phyloP scores from a whole-genome alignment of 2,113 vertebrate species.

The Nycticebus coucang region DNA sequence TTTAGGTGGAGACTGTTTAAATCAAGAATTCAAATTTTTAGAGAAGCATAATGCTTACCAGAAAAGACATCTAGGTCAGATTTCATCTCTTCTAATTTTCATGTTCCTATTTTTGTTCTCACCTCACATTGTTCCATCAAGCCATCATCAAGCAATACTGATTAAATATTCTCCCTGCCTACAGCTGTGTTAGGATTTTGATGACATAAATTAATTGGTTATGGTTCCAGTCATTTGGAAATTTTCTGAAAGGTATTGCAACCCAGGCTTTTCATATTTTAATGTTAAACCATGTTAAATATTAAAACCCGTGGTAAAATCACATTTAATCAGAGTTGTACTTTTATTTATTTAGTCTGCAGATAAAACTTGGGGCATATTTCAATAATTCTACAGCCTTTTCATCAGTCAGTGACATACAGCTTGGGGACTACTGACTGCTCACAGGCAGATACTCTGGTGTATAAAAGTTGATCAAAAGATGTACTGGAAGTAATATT shows the following conservation, averaged over 20 bases:
- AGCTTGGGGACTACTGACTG: neutral
- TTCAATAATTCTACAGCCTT: neutral
- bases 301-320: slow-evolving; percentile 27
- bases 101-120: slow-evolving; percentile 72
- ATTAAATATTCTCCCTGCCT: slow-evolving; percentile 64
- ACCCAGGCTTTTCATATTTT: slow-evolving; percentile 53
- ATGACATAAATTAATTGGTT: slow-evolving; percentile 74
- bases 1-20: slow-evolving; percentile 51
- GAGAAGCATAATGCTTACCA: slow-evolving; percentile 56
- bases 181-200: slow-evolving; percentile 62
- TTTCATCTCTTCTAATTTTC: slow-evolving; percentile 74
- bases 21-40: slow-evolving; percentile 67
- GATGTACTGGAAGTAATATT: neutral
- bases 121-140: slow-evolving; percentile 64
- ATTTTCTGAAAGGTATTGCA: slow-evolving; percentile 49
- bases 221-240: slow-evolving; percentile 70
- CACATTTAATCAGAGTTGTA: slow-evolving; percentile 1
- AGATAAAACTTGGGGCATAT: neutral
- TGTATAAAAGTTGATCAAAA: neutral
- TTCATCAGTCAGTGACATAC: neutral
- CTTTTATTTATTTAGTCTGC: slow-evolving; percentile 42
- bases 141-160: slow-evolving; percentile 56
- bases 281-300: slow-evolving; percentile 48
- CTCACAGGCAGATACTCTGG: neutral
- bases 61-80: slow-evolving; percentile 69